Evolutionary conservation across 92 coral and sea anemone genomes (phyloP).

Genomic region (Phymanthus crucifer): DNA sequence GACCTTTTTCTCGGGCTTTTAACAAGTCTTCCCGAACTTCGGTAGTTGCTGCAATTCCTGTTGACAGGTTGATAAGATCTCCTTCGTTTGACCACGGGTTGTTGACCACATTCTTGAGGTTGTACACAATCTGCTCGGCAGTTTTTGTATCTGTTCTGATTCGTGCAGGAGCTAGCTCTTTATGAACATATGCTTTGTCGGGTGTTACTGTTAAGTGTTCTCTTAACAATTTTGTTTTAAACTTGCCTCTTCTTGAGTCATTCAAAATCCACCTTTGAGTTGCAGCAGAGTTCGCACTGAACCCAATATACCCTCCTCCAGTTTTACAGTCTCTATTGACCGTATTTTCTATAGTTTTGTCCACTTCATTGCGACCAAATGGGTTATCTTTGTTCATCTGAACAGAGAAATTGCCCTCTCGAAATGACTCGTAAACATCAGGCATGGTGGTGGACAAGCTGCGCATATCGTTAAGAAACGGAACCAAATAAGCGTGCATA

Average conservation of each 20-base stretch:
- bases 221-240: slow-evolving; percentile 38
- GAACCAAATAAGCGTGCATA: slow-evolving; percentile 45
- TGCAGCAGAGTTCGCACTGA: slow-evolving; percentile 67
- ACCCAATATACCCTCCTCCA: slow-evolving; percentile 64
- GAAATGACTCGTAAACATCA: slow-evolving; percentile 51
- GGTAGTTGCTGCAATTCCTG: slow-evolving; percentile 52
- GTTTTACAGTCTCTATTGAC: slow-evolving; percentile 69
- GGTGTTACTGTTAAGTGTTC: slow-evolving; percentile 53
- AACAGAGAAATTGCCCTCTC: slow-evolving; percentile 47
- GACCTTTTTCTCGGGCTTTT: slow-evolving; percentile 44
- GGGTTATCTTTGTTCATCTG: slow-evolving; percentile 61
- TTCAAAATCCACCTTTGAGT: slow-evolving; percentile 71
- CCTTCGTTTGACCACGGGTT: slow-evolving; percentile 56
- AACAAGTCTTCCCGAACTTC: slow-evolving; percentile 56
- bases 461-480: slow-evolving; percentile 59
- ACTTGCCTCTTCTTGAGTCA: slow-evolving; percentile 52
- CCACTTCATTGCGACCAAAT: slow-evolving; percentile 73
- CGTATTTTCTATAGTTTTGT: slow-evolving; percentile 70
- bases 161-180: slow-evolving; percentile 67
- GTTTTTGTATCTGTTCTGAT: slow-evolving; percentile 52
- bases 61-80: slow-evolving; percentile 56
- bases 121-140: slow-evolving; percentile 48
- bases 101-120: slow-evolving; percentile 56
- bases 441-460: slow-evolving; percentile 46
- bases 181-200: slow-evolving; percentile 41